phyloP scores from a whole-genome alignment of 2,888 invertebrate genomes.

The Cepaea hortensis region DNA sequence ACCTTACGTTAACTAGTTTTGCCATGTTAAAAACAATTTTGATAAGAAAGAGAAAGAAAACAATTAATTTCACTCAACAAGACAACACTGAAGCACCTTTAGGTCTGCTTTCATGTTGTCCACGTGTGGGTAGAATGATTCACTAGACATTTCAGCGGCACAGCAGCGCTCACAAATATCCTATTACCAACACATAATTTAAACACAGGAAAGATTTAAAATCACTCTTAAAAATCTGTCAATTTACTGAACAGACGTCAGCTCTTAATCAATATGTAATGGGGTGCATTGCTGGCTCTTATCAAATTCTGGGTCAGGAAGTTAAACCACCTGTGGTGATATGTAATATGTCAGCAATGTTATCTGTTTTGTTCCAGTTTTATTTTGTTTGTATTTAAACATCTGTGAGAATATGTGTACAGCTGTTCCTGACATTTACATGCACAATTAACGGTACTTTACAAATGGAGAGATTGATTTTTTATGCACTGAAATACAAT shows the following conservation, averaged over 20 bases:
- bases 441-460: not conserved
- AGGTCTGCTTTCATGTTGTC: slow-evolving; percentile 18
- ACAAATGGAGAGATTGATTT: too few relatives aligned
- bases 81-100: slow-evolving; percentile 6
- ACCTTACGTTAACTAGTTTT: too few relatives aligned
- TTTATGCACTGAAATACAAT: too few relatives aligned
- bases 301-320: too few relatives aligned
- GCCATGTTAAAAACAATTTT: too few relatives aligned
- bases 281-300: too few relatives aligned
- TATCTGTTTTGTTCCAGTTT: too few relatives aligned
- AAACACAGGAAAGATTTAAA: not conserved
- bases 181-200: slow-evolving; percentile 50
- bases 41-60: too few relatives aligned
- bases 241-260: not conserved
- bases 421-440: not conserved
- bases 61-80: not conserved
- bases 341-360: too few relatives aligned
- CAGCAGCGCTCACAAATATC: slow-evolving; percentile 60
- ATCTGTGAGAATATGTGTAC: not conserved
- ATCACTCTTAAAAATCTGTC: not conserved
- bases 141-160: slow-evolving; percentile 50
- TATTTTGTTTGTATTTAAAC: not conserved
- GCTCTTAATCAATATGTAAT: too few relatives aligned
- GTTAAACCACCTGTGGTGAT: too few relatives aligned
- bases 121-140: slow-evolving; percentile 8